Base-by-base conservation (phyloP, 2,888 invertebrate genomes). In the Troides aeacus region DNA sequence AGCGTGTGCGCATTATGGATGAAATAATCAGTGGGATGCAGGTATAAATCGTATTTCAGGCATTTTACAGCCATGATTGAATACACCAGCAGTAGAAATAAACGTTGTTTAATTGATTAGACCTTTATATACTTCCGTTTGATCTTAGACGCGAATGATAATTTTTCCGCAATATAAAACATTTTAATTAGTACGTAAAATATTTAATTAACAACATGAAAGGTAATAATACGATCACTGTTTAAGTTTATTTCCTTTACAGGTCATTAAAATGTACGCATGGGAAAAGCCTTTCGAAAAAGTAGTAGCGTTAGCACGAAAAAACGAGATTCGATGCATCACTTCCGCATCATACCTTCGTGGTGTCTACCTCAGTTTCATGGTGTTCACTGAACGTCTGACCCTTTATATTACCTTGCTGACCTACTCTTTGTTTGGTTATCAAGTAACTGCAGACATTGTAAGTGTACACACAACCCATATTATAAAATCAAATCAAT, bases 231-330 rank as follows among this genome's bases (percentile, higher is more conserved):
- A 30, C 30, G 30, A 30, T 30, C 30, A 30, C 30, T 30, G 5
- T 30, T 30, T 3, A 30, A 30, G 30, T 18, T 8, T 50, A 50
- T 64, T 57, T 24, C 69, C 58, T 39, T 72, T 94, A 79, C 90
- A 97, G 93, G 97, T 98, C 2, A 97, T 99, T 74, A 99, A 99
- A 93, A 98, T 99, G 98, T 99, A 98, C 83, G 97, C 98, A 4
- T 99, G 99, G 97, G 99, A 99, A 84, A 96, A 95, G 76, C 97
- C 98, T 0, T 98, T 99, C 81, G 96, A 96, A 72, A 94, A 95
- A 73, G 94, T 98, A n/a, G 96, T 99, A 3, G 94, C 95, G 12
- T 85, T 94, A 65, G 96, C 97, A 1, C 91, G 98, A 79, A 94
- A 94, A 89, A 95, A 94, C 77, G 96, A 95, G 78, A 93, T 95